Conservation (phyloP, 2,113 vertebrate species). For the Urocitellus parryii region DNA sequence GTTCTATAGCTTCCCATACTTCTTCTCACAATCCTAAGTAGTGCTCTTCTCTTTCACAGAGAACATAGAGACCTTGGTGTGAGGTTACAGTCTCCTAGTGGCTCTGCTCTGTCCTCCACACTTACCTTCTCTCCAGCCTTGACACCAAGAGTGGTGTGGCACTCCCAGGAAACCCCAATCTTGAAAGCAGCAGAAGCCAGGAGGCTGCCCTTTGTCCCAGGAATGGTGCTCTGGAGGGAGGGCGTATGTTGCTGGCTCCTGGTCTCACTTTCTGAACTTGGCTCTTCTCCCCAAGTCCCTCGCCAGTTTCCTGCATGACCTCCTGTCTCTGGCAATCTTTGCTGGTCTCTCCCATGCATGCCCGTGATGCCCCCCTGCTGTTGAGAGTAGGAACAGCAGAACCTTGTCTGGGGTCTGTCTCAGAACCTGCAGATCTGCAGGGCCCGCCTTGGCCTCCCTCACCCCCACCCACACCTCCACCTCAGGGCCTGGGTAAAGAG, state of each 20-base stretch:
- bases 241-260: not conserved
- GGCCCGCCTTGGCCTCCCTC: not conserved
- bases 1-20: not conserved
- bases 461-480: no score
- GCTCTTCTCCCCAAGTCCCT: not conserved
- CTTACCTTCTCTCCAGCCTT: not conserved
- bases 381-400: slow-evolving; percentile 8
- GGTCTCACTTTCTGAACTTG: not conserved
- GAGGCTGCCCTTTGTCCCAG: not conserved
- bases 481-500: not conserved
- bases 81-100: not conserved
- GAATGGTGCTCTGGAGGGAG: not conserved
- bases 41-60: not conserved
- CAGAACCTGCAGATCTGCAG: not conserved
- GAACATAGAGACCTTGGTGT: not conserved
- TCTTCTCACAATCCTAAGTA: not conserved
- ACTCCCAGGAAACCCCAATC: not conserved
- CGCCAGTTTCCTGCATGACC: not conserved
- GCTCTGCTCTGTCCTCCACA: not conserved
- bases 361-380: slow-evolving; percentile 63
- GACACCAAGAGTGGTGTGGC: not conserved
- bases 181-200: not conserved
- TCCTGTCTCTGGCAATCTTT: not conserved
- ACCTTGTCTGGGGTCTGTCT: not conserved
- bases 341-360: not conserved